Evolutionary conservation across 2,113 vertebrate species (phyloP).

Genomic region (Notarius quadriscutis): DNA sequence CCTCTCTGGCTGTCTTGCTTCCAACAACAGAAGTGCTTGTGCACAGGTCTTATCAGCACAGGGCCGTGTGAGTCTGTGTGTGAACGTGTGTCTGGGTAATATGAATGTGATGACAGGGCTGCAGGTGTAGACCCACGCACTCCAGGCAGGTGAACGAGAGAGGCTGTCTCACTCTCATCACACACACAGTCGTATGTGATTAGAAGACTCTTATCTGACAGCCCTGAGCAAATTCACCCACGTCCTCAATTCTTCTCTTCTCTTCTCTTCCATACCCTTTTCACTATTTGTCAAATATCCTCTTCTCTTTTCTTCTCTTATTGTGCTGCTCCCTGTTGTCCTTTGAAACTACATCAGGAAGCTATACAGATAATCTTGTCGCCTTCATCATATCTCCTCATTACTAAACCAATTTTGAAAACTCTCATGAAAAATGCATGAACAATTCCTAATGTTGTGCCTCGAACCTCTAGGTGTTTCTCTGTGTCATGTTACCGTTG

Average conservation of each 20-base stretch:
- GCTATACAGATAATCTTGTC: not conserved
- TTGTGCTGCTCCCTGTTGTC: not conserved
- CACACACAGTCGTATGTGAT: slow-evolving; percentile 31
- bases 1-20: slow-evolving; percentile 25
- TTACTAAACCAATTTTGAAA: slow-evolving; percentile 9
- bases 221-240: not conserved
- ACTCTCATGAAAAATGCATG: slow-evolving; percentile 12
- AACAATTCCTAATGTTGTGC: not conserved
- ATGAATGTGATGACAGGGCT: slow-evolving; percentile 55
- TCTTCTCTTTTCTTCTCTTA: not conserved
- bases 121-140: slow-evolving; percentile 44
- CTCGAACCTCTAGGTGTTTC: not conserved
- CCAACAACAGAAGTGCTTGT: slow-evolving; percentile 48
- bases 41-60: slow-evolving; percentile 44
- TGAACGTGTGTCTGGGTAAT: slow-evolving; percentile 48
- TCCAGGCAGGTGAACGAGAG: slow-evolving; percentile 48
- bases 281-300: not conserved
- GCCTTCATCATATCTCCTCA: not conserved
- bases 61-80: slow-evolving; percentile 37
- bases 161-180: slow-evolving; percentile 18
- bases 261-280: not conserved
- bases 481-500: not conserved
- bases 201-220: slow-evolving; percentile 25
- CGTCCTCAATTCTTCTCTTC: not conserved
- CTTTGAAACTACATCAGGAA: not conserved